Conservation (phyloP, 2,113 vertebrate species). For the Uria lomvia region DNA sequence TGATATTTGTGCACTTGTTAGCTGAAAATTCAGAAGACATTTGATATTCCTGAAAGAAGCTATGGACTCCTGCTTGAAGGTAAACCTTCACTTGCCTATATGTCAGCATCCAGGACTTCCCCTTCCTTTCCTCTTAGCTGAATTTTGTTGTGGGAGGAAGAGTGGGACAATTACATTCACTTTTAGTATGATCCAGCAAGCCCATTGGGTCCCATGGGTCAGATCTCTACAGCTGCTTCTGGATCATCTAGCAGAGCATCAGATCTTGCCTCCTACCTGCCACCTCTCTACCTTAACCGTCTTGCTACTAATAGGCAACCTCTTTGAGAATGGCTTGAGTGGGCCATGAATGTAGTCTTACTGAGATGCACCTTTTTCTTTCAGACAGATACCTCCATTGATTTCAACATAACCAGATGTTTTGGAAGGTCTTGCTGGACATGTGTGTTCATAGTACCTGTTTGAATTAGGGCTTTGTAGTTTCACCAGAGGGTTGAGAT, state of each 20-base stretch:
- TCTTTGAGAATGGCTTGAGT: not conserved
- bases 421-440: not conserved
- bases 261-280: not conserved
- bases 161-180: not conserved
- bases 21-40: not conserved
- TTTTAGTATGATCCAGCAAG: not conserved
- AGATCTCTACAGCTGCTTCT: not conserved
- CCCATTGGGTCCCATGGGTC: rapidly evolving
- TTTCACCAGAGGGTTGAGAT: not conserved
- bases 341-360: not conserved
- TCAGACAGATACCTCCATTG: not conserved
- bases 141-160: not conserved
- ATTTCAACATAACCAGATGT: not conserved
- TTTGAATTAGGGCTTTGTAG: not conserved
- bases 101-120: rapidly evolving
- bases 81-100: not conserved
- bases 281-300: not conserved
- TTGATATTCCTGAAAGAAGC: not conserved
- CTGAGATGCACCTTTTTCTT: not conserved
- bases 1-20: not conserved
- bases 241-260: not conserved
- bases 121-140: not conserved
- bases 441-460: not conserved
- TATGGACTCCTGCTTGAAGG: not conserved
- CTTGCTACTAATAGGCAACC: not conserved